Conservation (phyloP, 2,888 invertebrate genomes). For the Sphaerophoria taeniata region DNA sequence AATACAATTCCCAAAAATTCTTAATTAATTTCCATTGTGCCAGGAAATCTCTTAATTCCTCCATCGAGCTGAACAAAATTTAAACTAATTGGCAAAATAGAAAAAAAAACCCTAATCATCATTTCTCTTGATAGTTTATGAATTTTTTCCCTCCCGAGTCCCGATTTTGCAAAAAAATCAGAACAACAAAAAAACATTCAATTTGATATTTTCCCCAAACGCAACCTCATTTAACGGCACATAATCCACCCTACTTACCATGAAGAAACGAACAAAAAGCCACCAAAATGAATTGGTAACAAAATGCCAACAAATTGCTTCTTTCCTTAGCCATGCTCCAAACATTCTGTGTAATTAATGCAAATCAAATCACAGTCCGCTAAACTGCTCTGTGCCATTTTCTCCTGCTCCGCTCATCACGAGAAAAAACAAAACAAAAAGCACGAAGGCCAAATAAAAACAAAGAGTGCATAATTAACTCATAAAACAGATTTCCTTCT, state of each 20-base stretch:
- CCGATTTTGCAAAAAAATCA: neutral
- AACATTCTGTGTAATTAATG: constrained; percentile 57
- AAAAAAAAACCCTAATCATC: too few relatives aligned
- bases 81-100: too few relatives aligned
- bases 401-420: neutral
- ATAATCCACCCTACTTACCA: constrained; percentile 25
- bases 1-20: too few relatives aligned
- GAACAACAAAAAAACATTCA: neutral
- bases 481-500: constrained; percentile 68
- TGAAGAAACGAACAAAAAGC: constrained; percentile 3
- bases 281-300: constrained; percentile 26
- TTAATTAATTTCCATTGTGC: neutral
- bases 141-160: neutral
- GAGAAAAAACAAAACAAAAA: neutral
- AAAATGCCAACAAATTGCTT: constrained; percentile 37
- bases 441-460: neutral
- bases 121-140: constrained; percentile 22
- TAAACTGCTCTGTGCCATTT: constrained; percentile 12
- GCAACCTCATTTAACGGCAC: constrained; percentile 37
- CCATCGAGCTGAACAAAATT: too few relatives aligned
- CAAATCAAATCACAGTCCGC: constrained; percentile 71
- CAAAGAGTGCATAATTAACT: constrained; percentile 64
- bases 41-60: too few relatives aligned
- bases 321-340: constrained; percentile 31
- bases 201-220: constrained; percentile 12